Evolutionary conservation across 2,888 invertebrate genomes (phyloP), one percentile per base, ranked within the genome.

Genomic region (Machimus atricapillus): DNA sequence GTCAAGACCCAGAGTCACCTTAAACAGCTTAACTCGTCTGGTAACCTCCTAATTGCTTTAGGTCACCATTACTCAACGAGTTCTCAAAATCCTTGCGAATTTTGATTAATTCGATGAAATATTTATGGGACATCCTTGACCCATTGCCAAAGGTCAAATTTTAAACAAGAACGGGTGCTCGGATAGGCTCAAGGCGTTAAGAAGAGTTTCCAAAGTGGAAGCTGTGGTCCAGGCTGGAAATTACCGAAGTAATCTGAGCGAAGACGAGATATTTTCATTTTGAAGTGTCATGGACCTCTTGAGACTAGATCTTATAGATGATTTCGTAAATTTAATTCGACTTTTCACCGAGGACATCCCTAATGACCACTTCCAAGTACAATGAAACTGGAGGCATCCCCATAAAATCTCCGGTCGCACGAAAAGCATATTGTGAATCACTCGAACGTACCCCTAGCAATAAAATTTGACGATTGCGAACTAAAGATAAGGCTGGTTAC

Each of bases 361-460:
- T 81, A 81, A 81, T 81, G 81, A 81, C 81, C 56, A 81, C 81
- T 81, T 81, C 81, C 56, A 56, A 81, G n/a, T 23, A 81, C 81
- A 81, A 81, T 81, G 81, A 31, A 31, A 52, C 16, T 14, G 14
- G 34, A 19, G 27, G 79, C 27, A 31, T 52, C 31, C 34, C 81
- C 81, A 46, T 81, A 81, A 81, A 81, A 81, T 43, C 81, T 52
- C 12, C 43, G 43, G 43, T 56, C 56, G n/a, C 37, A 34, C 27
- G 81, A 81, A 27, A 52, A 27, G 56, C 52, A 81, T 81, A 81
- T 81, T 81, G 81, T 52, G 81, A 81, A 81, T 56, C 81, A 52
- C 81, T 81, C 46, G 81, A 81, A 81, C 81, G 31, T 46, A 81
- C 56, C 52, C n/a, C 40, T 12, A 81, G 56, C 46, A 56, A 81